Evolutionary conservation across 1,140 invertebrate genomes (phyloP).

Genomic region (Neotoxoptera formosana): DNA sequence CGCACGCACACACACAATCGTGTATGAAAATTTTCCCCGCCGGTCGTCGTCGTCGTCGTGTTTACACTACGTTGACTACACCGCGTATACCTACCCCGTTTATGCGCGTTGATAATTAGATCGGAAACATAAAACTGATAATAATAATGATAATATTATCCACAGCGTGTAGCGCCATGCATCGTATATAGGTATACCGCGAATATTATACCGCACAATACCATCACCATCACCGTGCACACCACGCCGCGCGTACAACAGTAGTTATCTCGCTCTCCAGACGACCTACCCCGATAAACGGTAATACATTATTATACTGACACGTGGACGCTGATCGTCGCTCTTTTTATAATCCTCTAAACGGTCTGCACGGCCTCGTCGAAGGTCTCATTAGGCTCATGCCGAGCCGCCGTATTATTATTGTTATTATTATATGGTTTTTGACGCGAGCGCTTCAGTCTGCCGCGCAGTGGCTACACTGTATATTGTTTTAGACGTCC

Average conservation of each 20-base stretch:
- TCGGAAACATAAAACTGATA: slow-evolving; percentile 9
- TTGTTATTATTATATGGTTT: neutral
- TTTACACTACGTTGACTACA: slow-evolving; percentile 3
- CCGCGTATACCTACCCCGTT: neutral
- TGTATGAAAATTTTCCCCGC: neutral
- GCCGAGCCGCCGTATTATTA: neutral
- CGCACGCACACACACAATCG: neutral
- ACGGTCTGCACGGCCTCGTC: neutral
- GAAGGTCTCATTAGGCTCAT: neutral
- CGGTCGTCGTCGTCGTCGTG: neutral
- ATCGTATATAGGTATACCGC: too few relatives aligned
- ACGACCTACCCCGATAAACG: neutral
- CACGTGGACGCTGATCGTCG: neutral
- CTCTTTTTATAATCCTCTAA: neutral
- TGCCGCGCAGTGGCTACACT: neutral
- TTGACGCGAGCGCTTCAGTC: neutral
- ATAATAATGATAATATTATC: neutral
- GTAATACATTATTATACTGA: neutral
- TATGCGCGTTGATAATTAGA: neutral
- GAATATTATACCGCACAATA: neutral
- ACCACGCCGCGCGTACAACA: neutral
- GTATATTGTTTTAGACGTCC: neutral
- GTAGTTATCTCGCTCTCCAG: neutral
- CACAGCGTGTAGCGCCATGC: neutral
- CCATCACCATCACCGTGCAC: too few relatives aligned